A percentile compares a stretch with the other conserved stretches of the same genome.
Evolutionary conservation across 2,113 vertebrate genomes (phyloP).

Genomic region (Lagopus muta): DNA sequence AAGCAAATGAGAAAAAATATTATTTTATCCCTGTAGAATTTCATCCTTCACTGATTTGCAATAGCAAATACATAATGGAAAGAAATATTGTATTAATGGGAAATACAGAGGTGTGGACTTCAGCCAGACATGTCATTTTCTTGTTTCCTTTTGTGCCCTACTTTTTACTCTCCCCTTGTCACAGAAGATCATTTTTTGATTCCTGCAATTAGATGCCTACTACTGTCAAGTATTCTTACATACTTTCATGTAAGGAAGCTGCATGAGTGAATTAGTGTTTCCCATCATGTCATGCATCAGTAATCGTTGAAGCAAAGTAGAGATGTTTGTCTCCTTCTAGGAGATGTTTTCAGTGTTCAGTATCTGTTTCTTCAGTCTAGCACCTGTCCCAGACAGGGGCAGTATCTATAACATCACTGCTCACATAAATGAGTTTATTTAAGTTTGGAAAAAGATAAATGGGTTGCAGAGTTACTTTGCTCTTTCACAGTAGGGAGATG

Average conservation of each 20-base stretch:
- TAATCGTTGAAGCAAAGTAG: not conserved
- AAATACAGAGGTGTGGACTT: not conserved
- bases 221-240: not conserved
- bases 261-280: not conserved
- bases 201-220: not conserved
- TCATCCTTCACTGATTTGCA: not conserved
- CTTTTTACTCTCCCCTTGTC: not conserved
- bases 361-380: not conserved
- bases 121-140: not conserved
- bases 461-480: not conserved
- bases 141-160: not conserved
- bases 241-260: not conserved
- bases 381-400: not conserved
- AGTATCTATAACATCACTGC: not conserved
- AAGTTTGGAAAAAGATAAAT: constrained; percentile 3
- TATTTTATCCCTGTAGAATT: not conserved
- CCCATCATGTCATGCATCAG: not conserved
- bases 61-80: not conserved
- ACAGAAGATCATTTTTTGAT: not conserved
- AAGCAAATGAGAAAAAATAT: not conserved
- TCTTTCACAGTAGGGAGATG: not conserved
- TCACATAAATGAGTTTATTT: constrained; percentile 8
- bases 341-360: not conserved
- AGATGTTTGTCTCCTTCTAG: not conserved
- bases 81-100: not conserved